A percentile compares a stretch with the other conserved stretches of the same genome.
Conservation (phyloP, 2,113 vertebrate species). For the Zapus hudsonius region DNA sequence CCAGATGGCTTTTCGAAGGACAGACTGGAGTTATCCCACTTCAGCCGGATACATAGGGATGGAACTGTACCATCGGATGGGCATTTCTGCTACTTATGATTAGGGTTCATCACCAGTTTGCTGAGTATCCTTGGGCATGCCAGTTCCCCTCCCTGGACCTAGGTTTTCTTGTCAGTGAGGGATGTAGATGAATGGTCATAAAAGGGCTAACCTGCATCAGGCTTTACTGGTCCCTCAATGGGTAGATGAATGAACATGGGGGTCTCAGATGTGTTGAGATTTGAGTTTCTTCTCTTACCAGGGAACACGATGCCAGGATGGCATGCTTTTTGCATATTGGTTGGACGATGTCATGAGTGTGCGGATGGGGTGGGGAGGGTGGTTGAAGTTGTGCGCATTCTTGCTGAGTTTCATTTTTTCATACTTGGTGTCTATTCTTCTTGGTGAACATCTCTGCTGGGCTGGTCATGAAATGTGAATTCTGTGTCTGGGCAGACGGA, state of each 20-base stretch:
- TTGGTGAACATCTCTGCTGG: no score
- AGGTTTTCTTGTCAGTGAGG: slow-evolving; percentile 8
- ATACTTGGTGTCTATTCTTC: not conserved
- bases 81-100: not conserved
- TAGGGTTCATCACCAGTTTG: not conserved
- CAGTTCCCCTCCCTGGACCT: not conserved
- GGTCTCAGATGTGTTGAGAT: not conserved
- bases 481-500: not conserved
- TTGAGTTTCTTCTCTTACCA: not conserved
- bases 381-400: no score
- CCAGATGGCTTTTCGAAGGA: not conserved
- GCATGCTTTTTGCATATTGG: not conserved
- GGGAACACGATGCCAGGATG: not conserved
- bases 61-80: rapidly evolving
- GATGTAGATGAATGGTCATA: not conserved
- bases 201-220: not conserved
- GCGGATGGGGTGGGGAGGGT: not conserved
- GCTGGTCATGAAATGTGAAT: not conserved
- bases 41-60: rapidly evolving
- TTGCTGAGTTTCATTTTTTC: not conserved
- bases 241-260: not conserved
- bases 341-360: not conserved
- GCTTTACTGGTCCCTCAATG: not conserved
- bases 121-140: not conserved
- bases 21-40: rapidly evolving